Evolutionary conservation across 2,113 vertebrate genomes (phyloP), one percentile per base, ranked within the genome.

Genomic region (Coracopsis vasa): DNA sequence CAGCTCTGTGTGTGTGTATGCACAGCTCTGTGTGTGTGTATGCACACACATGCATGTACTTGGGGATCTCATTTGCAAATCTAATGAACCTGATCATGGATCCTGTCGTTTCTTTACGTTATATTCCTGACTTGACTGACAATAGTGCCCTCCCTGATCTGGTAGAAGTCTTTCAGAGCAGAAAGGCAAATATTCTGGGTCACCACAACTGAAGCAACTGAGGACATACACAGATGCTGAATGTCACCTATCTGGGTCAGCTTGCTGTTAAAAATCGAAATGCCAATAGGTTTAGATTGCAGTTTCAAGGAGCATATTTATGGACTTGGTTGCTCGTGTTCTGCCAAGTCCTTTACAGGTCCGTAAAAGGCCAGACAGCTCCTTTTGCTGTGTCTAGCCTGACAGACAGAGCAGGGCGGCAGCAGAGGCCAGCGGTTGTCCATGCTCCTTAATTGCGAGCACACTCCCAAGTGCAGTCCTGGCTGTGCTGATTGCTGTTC

Each of bases 1-100:
- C 31, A 16, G 31, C 45, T 47, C 20, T 47, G 45, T 23, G 45
- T 47, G 45, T 45, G 45, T 47, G 45, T 41, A 41, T 48, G 66
- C 74, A 37, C 31, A 14, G 31, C n/a, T 54, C 6, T 51, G 9
- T 19, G 20, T 21, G 31, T 5, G 31, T 11, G 9, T 1, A 2
- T 1, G 14, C 2, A 2, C 1, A 1, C 4, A 9, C 6, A 2
- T 20, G n/a, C 1, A 0, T 7, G 1, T 5, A 9, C 20, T 25
- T 39, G 24, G 35, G 35, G 13, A 28, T 58, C 62, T 79, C 35
- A 24, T 79, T 51, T 79, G 37, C 61, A 88, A 87, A 65, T 23
- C 35, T 51, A 28, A 73, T 42, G 9, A 48, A 58, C 16, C 28
- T 60, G 60, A 35, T 28, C 8, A 8, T 17, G 33, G 33, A 65